Conservation (phyloP, 1,140 invertebrate species). For the Harpegnathos saltator region DNA sequence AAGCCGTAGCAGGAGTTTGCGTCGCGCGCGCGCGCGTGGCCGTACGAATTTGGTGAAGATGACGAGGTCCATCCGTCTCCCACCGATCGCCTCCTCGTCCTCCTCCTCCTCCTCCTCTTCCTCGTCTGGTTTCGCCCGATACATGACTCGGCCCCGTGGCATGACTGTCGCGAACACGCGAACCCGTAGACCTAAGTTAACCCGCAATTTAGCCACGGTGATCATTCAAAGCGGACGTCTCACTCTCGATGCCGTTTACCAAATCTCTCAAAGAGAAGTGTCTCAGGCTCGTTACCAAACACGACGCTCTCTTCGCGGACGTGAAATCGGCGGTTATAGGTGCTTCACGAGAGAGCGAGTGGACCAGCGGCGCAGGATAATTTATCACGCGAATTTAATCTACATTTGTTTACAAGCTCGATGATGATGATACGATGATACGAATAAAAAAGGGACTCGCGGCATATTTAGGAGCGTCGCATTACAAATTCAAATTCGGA, state of each 20-base stretch:
- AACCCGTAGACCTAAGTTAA: conserved; percentile 78
- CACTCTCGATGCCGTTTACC: conserved; percentile 75
- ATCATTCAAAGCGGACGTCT: conserved; percentile 77
- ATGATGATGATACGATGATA: no score
- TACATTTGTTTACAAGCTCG: no score
- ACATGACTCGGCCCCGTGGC: conserved; percentile 74
- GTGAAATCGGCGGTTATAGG: conserved; percentile 54
- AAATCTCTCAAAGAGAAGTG: conserved; percentile 58
- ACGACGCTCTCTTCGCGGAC: conserved; percentile 60
- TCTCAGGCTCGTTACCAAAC: conserved; percentile 60
- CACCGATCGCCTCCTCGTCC: conserved; percentile 24
- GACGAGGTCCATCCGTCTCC: conserved; percentile 66
- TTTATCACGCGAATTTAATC: conserved; percentile 54
- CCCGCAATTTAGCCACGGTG: conserved; percentile 78
- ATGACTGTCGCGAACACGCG: conserved; percentile 80
- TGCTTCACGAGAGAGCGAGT: conserved; percentile 56
- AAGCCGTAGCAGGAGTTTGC: conserved; percentile 55
- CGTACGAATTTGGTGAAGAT: conserved; percentile 62
- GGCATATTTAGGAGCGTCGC: no score
- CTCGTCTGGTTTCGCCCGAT: conserved; percentile 53
- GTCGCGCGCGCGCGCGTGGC: conserved; percentile 42
- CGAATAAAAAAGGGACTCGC: no score
- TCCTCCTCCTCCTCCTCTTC: conserved; percentile 12
- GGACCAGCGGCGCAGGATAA: conserved; percentile 59
- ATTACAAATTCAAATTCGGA: no score